Conservation (phyloP, 2,888 invertebrate genomes). For the Syrphus vitripennis region DNA sequence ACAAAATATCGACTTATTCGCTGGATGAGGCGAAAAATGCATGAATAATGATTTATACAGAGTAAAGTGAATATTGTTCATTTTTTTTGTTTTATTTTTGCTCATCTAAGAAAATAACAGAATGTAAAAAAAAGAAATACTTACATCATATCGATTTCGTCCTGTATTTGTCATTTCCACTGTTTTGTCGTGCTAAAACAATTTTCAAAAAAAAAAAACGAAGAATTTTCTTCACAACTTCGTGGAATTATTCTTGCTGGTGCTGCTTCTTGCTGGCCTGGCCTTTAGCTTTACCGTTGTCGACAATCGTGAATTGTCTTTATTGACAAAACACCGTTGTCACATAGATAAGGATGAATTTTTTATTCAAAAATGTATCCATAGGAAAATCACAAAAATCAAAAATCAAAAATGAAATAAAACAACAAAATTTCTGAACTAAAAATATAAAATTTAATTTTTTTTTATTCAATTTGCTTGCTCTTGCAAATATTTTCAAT, state of each 20-base stretch:
- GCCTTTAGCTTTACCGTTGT: constrained; percentile 10
- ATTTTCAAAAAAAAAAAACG: neutral
- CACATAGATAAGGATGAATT: constrained; percentile 38
- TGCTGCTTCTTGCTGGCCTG: neutral
- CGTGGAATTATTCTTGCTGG: neutral
- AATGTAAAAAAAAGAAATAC: constrained; percentile 27
- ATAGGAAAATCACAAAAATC: constrained; percentile 9
- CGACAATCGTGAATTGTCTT: neutral
- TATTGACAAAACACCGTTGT: constrained; percentile 42
- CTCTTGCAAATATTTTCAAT: constrained; percentile 50
- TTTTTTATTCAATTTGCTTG: constrained; percentile 12
- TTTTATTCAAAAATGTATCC: constrained; percentile 26
- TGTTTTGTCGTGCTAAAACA: constrained; percentile 17
- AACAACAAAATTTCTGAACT: neutral
- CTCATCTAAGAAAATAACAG: neutral
- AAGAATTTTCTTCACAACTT: neutral
- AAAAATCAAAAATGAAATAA: neutral
- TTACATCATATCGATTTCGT: constrained; percentile 71
- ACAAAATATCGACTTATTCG: constrained; percentile 9
- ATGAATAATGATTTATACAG: neutral
- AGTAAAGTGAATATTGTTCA: neutral
- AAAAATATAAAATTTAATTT: constrained; percentile 19
- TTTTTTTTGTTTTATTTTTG: neutral
- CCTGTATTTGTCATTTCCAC: constrained; percentile 69
- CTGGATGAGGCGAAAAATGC: constrained; percentile 2